Conservation (phyloP, 2,797 vertebrate species). For the Danio tinwini region DNA sequence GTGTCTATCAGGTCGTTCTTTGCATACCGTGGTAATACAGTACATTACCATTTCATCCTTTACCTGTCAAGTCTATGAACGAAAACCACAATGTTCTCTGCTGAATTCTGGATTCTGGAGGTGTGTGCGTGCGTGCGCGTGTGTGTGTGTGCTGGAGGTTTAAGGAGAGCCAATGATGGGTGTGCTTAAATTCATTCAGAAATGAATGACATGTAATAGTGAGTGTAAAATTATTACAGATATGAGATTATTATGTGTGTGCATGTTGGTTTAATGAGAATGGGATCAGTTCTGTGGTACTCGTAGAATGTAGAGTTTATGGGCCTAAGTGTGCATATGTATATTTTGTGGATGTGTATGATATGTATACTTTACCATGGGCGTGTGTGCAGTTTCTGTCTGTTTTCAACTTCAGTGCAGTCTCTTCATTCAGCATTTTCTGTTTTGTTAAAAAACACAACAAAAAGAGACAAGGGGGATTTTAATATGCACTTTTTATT, state of each 20-base stretch:
- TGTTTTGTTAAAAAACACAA: slow-evolving; percentile 49
- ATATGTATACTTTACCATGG: slow-evolving; percentile 52
- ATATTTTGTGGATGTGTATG: slow-evolving; percentile 56
- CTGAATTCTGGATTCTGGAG: slow-evolving; percentile 49
- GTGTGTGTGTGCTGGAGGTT: slow-evolving; percentile 17
- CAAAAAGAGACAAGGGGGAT: slow-evolving; percentile 68
- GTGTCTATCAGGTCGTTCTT: slow-evolving; percentile 48
- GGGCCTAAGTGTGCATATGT: slow-evolving; percentile 53
- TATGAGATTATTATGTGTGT: slow-evolving; percentile 56
- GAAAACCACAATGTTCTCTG: slow-evolving; percentile 33
- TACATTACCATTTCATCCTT: slow-evolving; percentile 34
- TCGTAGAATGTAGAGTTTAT: slow-evolving; percentile 53
- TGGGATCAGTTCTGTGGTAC: slow-evolving; percentile 46
- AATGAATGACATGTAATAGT: slow-evolving; percentile 44
- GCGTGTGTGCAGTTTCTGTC: slow-evolving; percentile 44
- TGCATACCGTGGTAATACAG: slow-evolving; percentile 44
- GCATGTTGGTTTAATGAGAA: slow-evolving; percentile 47
- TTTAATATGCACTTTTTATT: slow-evolving; percentile 81
- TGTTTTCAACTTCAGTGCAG: slow-evolving; percentile 52
- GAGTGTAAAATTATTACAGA: slow-evolving; percentile 45
- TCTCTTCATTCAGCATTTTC: slow-evolving; percentile 54
- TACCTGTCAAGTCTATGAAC: slow-evolving; percentile 46
- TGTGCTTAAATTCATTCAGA: slow-evolving; percentile 39
- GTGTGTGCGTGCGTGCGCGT: slow-evolving; percentile 38
- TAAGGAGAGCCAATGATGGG: slow-evolving; percentile 12